Percentiles rank a stretch among this genome's conserved stretches.
Evolutionary conservation across 2,888 invertebrate species (phyloP).

Genomic region (Tiliacea citrago): DNA sequence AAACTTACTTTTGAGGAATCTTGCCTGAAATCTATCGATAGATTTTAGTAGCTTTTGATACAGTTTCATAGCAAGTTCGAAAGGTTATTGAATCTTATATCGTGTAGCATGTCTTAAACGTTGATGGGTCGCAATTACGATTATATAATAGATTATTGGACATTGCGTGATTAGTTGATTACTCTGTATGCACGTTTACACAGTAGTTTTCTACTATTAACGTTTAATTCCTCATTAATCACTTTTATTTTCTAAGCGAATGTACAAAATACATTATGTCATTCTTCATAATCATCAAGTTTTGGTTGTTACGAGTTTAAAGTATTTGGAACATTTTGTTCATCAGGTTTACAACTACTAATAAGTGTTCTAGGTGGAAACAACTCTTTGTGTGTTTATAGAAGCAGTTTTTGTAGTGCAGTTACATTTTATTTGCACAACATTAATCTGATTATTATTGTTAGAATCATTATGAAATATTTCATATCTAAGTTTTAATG

Average conservation of each 20-base stretch:
- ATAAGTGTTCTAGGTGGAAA: background rate
- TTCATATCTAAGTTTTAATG: background rate
- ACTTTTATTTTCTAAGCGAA: slow-evolving; percentile 51
- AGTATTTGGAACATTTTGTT: slow-evolving; percentile 8
- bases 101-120: background rate
- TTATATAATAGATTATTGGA: slow-evolving; percentile 52
- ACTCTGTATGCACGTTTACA: slow-evolving; percentile 33
- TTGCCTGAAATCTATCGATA: background rate
- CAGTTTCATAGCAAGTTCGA: background rate
- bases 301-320: slow-evolving; percentile 22
- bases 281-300: slow-evolving; percentile 33
- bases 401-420: background rate
- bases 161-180: slow-evolving; percentile 59
- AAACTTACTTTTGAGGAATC: background rate
- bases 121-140: slow-evolving; percentile 27
- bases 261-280: slow-evolving; percentile 26
- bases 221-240: slow-evolving; percentile 45
- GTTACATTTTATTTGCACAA: background rate
- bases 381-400: background rate
- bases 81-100: slow-evolving; percentile 13
- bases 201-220: slow-evolving; percentile 55
- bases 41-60: slow-evolving; percentile 30
- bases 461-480: background rate
- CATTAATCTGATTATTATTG: background rate
- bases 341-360: background rate